Evolutionary conservation across 2,888 invertebrate species (phyloP), one percentile per base, ranked within the genome.

Genomic region (Chesias legatella): DNA sequence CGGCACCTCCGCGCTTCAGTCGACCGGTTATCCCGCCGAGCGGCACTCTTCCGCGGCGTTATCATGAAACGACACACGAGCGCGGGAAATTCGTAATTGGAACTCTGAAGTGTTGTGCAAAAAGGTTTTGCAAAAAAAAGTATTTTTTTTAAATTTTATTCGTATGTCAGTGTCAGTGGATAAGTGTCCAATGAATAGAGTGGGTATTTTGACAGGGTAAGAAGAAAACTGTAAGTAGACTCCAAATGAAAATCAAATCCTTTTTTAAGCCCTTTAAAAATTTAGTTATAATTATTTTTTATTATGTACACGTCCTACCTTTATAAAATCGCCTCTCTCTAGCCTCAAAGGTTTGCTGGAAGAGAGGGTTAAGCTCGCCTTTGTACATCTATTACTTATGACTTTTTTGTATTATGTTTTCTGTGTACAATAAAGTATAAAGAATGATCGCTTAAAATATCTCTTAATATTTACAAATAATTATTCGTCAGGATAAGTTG

Each of bases 41-140:
- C 53, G 61, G 46, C 56, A 63, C 66, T 68, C 62, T 63, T 38
- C 59, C 57, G 50, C 53, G 47, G 61, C 63, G 46, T 60, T 58
- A 63, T 51, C 34, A 46, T 36, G 46, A 38, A 40, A 51, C 50
- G 56, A 46, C 57, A 36, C 9, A 23, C 26, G 33, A 51, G 30
- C 58, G 67, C 59, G 67, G 53, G 56, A 62, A 59, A 50, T 59
- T 58, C 49, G 41, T 63, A 60, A 48, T 47, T 52, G 51, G 57
- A 65, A 67, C 52, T 49, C 51, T 52, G 22, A 13, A 50, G 54
- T 57, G 58, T 45, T 43, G 32, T 30, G 37, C 41, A 46, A 54
- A 37, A 43, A 43, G 33, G 40, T 43, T 39, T 27, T 26, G 29
- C 10, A 22, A 25, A 20, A 26, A 13, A 34, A 30, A 44, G 43